A percentile compares a stretch with the other conserved stretches of the same genome.
These are phyloP conservation scores for Xenopus tropicalis DNA, from an alignment of 2,113 vertebrate genomes.

Conservation along the genomic window UCB_Xtro_10.0 CM004445.2:113408501-113409000, in stretches of 20 bases:
- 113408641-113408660: conserved; percentile 57
- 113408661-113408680: conserved; percentile 68
- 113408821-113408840: conserved; percentile 61
- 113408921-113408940: conserved; percentile 80
- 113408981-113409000: conserved; percentile 61
- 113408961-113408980: conserved; percentile 72
- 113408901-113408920: conserved; percentile 78
- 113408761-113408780: conserved; percentile 73
- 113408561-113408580: conserved; percentile 43
- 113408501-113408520: conserved; percentile 28
- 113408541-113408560: conserved; percentile 27
- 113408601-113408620: conserved; percentile 61
- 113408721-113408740: conserved; percentile 56
- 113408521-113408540: conserved; percentile 22
- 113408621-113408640: conserved; percentile 55
- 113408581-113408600: conserved; percentile 58
- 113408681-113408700: conserved; percentile 61
- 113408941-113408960: conserved; percentile 77
- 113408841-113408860: conserved; percentile 68
- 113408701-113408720: conserved; percentile 54
- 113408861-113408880: conserved; percentile 68
- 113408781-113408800: conserved; percentile 64
- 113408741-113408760: conserved; percentile 64
- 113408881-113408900: conserved; percentile 76
- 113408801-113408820: conserved; percentile 64